Conservation (phyloP, 2,113 vertebrate species). For the Melanostigma gelatinosum region DNA sequence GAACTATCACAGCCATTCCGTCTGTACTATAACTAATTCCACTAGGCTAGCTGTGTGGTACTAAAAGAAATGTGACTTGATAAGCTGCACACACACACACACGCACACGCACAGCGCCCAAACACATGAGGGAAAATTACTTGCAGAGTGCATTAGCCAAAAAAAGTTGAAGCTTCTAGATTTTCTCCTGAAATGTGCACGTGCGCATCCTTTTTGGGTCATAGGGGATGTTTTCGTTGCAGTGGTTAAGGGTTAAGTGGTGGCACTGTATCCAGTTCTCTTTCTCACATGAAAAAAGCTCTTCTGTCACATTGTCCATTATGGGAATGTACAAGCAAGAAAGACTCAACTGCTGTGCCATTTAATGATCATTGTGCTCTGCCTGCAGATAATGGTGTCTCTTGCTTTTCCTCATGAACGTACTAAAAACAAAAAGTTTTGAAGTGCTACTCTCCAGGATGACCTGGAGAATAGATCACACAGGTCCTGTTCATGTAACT, state of each 20-base stretch:
- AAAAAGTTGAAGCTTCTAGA: background rate
- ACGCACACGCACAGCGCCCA: too few species aligned
- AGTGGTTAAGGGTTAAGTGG: too few species aligned
- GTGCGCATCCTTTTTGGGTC: too few species aligned
- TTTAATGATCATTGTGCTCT: background rate
- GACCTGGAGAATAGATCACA: background rate
- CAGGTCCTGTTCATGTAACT: background rate
- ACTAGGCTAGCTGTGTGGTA: background rate
- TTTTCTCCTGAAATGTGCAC: background rate
- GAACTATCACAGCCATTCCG: background rate
- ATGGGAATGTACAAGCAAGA: background rate
- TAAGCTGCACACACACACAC: background rate
- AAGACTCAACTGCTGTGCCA: background rate
- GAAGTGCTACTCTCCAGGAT: background rate
- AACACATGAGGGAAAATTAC: background rate
- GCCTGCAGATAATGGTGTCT: background rate
- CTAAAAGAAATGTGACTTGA: background rate
- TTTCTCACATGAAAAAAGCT: background rate
- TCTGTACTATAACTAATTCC: background rate
- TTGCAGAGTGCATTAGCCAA: background rate
- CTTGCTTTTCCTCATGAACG: background rate
- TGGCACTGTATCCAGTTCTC: too few species aligned
- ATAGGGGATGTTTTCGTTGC: too few species aligned
- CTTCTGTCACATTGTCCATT: background rate
- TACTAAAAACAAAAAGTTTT: background rate